These are phyloP conservation scores for Drosophila melanica DNA, from an alignment of 1,140 invertebrate genomes.

Conservation along the genomic window DNA sequence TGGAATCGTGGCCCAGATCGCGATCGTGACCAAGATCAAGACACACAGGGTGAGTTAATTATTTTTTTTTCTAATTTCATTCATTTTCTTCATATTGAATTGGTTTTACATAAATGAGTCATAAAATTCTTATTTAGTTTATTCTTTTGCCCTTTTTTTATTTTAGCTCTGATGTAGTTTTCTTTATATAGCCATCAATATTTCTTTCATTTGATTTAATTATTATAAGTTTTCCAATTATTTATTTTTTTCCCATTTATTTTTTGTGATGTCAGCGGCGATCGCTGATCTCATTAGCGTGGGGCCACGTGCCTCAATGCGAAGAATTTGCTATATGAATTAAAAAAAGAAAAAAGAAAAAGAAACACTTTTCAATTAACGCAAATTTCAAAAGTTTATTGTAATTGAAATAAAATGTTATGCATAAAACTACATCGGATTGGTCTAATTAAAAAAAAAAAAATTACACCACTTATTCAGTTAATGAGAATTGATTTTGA, in stretches of 20 bases:
- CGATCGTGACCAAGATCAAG: too few species aligned
- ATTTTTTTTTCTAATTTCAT: slow-evolving; percentile 1
- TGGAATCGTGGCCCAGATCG: too few species aligned
- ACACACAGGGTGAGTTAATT: slow-evolving; percentile 26
- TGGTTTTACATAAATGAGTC: background rate
- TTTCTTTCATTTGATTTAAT: background rate
- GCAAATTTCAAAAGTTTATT: background rate
- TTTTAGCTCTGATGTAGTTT: slow-evolving; percentile 1
- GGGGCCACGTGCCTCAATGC: slow-evolving; percentile 12
- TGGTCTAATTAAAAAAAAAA: slow-evolving; percentile 4
- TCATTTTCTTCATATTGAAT: background rate
- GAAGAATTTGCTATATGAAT: slow-evolving; percentile 2
- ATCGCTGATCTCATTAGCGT: slow-evolving; percentile 40
- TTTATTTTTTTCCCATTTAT: background rate
- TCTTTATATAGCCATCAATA: background rate
- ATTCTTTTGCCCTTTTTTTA: background rate
- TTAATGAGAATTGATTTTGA: slow-evolving; percentile 17
- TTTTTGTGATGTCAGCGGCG: slow-evolving; percentile 26
- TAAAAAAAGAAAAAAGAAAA: background rate
- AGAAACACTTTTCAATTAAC: background rate
- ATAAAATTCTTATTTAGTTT: background rate
- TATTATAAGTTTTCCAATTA: background rate
- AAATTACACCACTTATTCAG: slow-evolving; percentile 13
- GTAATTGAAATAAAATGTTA: background rate
- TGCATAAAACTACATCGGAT: slow-evolving; percentile 3